phyloP scores from a whole-genome alignment of 2,888 invertebrate genomes.

The Cantharis nigra region DNA sequence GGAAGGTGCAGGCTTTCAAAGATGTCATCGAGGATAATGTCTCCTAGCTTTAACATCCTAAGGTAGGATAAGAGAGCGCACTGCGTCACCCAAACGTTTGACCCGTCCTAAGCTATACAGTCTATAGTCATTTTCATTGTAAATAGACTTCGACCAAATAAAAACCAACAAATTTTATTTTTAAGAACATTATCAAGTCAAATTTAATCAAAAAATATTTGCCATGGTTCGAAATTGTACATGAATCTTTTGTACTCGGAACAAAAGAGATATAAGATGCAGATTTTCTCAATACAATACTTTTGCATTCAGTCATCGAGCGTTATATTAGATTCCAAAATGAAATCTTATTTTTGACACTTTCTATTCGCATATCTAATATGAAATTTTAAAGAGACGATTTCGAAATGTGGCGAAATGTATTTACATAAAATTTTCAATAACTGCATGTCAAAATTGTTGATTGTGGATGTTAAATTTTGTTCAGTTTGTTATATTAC shows the following conservation, averaged over 20 bases:
- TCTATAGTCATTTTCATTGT: slow-evolving; percentile 11
- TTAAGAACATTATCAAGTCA: not conserved
- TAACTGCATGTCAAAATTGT: slow-evolving; percentile 6
- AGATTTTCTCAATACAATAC: slow-evolving; percentile 37
- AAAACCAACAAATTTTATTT: slow-evolving; percentile 6
- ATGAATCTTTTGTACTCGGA: not conserved
- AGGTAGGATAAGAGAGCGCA: slow-evolving; percentile 32
- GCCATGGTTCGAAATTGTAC: not conserved
- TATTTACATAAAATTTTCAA: slow-evolving; percentile 21
- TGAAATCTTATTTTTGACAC: slow-evolving; percentile 23
- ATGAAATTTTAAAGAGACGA: slow-evolving; percentile 25
- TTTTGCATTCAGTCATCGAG: slow-evolving; percentile 24
- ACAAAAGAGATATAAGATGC: slow-evolving; percentile 31
- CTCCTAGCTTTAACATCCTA: slow-evolving; percentile 29
- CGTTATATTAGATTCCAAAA: slow-evolving; percentile 26
- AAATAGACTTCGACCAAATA: slow-evolving; percentile 21
- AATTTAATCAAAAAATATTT: not conserved
- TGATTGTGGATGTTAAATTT: not conserved
- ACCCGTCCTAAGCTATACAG: slow-evolving; percentile 21
- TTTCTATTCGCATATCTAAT: slow-evolving; percentile 23
- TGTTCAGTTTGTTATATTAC: not conserved
- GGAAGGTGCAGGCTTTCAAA: slow-evolving; percentile 27
- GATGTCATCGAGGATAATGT: slow-evolving; percentile 33
- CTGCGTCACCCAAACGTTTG: slow-evolving; percentile 32
- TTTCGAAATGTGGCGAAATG: slow-evolving; percentile 16